Percentiles rank a stretch among this genome's conserved stretches.
Conservation (phyloP, 2,888 invertebrate species). For the Stenolophus ochropezus region DNA sequence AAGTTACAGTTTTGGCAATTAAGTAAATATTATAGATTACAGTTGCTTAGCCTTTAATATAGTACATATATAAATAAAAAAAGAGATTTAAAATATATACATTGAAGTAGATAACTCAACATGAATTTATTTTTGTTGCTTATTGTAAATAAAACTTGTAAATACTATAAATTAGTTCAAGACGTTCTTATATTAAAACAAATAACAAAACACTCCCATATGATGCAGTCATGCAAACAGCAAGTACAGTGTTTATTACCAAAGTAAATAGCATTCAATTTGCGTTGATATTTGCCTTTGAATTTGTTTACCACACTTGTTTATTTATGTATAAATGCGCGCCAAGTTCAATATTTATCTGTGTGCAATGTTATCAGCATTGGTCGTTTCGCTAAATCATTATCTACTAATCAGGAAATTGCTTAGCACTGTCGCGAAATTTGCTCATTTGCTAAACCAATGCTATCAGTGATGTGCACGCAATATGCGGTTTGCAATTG, state of each 20-base stretch:
- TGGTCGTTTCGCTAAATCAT: not conserved
- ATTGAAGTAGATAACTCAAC: too few species aligned
- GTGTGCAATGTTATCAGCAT: not conserved
- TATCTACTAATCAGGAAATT: slow-evolving; percentile 19
- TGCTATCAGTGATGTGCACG: too few species aligned
- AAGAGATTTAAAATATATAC: too few species aligned
- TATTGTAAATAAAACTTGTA: too few species aligned
- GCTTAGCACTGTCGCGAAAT: not conserved
- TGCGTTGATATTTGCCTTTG: not conserved
- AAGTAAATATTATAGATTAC: too few species aligned
- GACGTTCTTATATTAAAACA: not conserved
- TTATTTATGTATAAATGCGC: slow-evolving; percentile 14
- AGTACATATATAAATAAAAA: too few species aligned
- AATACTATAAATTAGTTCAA: too few species aligned
- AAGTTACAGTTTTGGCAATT: too few species aligned
- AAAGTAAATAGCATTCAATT: not conserved
- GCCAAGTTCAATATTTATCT: slow-evolving; percentile 12
- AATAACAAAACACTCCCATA: not conserved
- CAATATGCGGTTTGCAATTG: too few species aligned
- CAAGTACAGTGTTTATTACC: not conserved
- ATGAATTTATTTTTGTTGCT: too few species aligned
- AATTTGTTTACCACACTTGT: slow-evolving; percentile 9
- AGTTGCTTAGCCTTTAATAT: too few species aligned
- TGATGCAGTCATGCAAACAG: not conserved
- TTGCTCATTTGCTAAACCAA: not conserved